Evolutionary conservation across 2,888 invertebrate species (phyloP).

Genomic region (Papilio protenor): DNA sequence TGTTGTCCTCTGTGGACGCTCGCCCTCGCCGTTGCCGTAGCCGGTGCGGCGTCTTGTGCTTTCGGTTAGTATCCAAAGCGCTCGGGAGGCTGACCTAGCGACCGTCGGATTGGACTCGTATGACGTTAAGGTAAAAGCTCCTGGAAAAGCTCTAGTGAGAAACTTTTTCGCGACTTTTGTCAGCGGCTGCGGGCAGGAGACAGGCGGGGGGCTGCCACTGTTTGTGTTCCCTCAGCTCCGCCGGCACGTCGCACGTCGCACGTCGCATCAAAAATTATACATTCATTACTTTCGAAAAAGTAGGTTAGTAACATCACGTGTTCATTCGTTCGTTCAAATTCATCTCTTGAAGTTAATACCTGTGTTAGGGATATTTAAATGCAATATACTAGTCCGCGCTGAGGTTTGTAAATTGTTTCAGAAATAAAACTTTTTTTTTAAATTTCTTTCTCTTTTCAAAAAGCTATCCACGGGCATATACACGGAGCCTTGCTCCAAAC

Average conservation of each 20-base stretch:
- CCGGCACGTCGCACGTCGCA: constrained; percentile 24
- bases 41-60: constrained; percentile 60
- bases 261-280: constrained; percentile 27
- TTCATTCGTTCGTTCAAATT: constrained; percentile 12
- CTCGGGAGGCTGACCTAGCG: constrained; percentile 6
- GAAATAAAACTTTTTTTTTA: background rate
- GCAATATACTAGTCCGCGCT: background rate
- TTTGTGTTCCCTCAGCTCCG: constrained; percentile 21
- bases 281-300: constrained; percentile 37
- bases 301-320: constrained; percentile 37
- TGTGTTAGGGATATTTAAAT: background rate
- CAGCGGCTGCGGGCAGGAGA: background rate
- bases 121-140: constrained; percentile 31
- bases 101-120: constrained; percentile 3
- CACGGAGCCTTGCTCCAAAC: background rate
- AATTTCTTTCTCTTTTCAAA: background rate
- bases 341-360: constrained; percentile 17
- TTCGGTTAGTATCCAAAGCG: constrained; percentile 61
- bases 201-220: constrained; percentile 12
- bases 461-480: background rate
- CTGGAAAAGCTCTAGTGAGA: background rate
- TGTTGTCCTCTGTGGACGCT: constrained; percentile 61
- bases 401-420: background rate
- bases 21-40: constrained; percentile 52
- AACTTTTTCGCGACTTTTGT: constrained; percentile 31